Evolutionary conservation across 1,140 invertebrate genomes (phyloP), one percentile per base, ranked within the genome.

Genomic region (Lucilia cuprina): DNA sequence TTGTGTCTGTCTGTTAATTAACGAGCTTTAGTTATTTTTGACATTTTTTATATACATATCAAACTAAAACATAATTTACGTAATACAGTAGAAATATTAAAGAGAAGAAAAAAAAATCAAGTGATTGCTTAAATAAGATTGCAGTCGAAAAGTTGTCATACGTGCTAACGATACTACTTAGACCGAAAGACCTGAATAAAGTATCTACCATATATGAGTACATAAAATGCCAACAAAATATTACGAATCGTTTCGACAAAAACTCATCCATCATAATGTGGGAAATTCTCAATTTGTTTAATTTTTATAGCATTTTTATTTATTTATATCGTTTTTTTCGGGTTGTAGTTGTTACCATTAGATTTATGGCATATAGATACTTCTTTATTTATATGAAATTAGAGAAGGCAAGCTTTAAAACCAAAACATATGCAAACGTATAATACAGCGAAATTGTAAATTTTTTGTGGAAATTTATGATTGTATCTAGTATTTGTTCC

Each of bases 251-350:
- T 41, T 41, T 41, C 41, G 41, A 41, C 17, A 55, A 12, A 21
- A 74, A 74, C 70, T n/a, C 74, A 77, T 77, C 30, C 74, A 77
- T 77, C 74, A 77, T 77, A 77, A 77, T 77, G 74, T 77, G 74
- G 74, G 74, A 77, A 77, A 41, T 77, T 77, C 30, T 55, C 50
- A 55, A 55, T 55, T 55, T 55, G 50, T 55, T 55, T 55, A 55
- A 55, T 55, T 55, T 55, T 55, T 55, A 55, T 55, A 55, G 9
- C 13, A 17, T 55, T 55, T 55, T 55, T 55, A 55, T 55, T 55
- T 55, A 30, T 30, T 30, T 30, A n/a, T 30, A 30, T 55, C 10
- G 50, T 2, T 55, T 14, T 55, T 17, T 30, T 30, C 3, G 25
- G 25, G 25, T 30, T 41, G 41, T 41, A 8, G 41, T 41, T 41